Percentiles rank a stretch among this genome's conserved stretches.
phyloP scores from a whole-genome alignment of 2,797 vertebrate species.

The Antrozous pallidus region DNA sequence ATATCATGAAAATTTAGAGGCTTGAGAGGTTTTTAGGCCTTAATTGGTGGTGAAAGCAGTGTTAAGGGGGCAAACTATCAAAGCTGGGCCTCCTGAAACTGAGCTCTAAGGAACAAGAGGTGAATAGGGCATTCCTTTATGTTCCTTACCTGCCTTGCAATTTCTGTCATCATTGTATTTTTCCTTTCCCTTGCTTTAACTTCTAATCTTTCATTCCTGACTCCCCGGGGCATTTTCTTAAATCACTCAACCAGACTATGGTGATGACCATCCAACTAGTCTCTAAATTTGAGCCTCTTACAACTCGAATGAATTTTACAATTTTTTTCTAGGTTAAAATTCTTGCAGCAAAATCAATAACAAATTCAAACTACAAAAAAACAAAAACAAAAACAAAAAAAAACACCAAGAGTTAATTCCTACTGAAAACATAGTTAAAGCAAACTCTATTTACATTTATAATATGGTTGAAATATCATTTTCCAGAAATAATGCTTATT shows the following conservation, averaged over 20 bases:
- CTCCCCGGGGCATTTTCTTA: neutral
- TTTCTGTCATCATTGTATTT: neutral
- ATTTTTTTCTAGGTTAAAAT: neutral
- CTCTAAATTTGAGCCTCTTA: neutral
- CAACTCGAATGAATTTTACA: neutral
- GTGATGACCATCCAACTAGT: neutral
- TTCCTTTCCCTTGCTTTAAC: neutral
- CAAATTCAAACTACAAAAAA: neutral
- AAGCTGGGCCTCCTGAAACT: neutral
- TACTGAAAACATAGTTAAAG: neutral
- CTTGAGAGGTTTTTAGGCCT: neutral
- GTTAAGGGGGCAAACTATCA: neutral
- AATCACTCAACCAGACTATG: neutral
- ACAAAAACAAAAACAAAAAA: too few species aligned
- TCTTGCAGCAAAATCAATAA: neutral
- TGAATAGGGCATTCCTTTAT: neutral
- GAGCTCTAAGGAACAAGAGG: neutral
- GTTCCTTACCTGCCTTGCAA: too few species aligned
- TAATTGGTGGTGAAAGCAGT: neutral
- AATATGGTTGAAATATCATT: neutral
- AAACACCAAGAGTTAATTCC: neutral
- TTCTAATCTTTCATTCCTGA: neutral
- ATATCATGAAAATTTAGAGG: neutral
- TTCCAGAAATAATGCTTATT: neutral
- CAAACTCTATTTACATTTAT: neutral